Conservation (phyloP, 1,140 invertebrate genomes). For the Oppia nitens region DNA sequence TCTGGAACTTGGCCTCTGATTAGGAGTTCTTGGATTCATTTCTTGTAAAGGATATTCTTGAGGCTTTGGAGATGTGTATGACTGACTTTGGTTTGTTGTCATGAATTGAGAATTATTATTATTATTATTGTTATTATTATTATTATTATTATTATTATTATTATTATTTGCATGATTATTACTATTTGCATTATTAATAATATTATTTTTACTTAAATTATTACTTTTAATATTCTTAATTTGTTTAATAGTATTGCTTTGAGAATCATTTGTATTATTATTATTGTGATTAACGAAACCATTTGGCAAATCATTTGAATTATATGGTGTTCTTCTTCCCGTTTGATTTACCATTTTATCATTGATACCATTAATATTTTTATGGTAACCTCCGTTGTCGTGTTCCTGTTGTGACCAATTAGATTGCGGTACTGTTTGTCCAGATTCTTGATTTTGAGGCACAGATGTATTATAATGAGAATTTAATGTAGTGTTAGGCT, state of each 20-base stretch:
- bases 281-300: not conserved
- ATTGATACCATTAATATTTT: not conserved
- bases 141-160: slow-evolving; percentile 6
- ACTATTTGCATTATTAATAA: no score
- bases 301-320: not conserved
- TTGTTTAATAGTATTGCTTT: not conserved
- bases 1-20: not conserved
- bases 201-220: no score
- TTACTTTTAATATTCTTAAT: no score
- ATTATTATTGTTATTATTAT: not conserved
- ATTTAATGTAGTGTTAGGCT: not conserved
- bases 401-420: not conserved
- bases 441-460: not conserved
- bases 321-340: not conserved
- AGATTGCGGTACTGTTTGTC: not conserved
- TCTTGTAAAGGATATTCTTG: not conserved
- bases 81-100: not conserved
- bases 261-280: not conserved
- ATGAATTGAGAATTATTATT: not conserved
- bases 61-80: not conserved
- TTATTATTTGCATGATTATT: no score
- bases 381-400: not conserved
- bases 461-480: not conserved
- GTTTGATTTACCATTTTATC: not conserved
- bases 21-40: not conserved